A percentile compares a stretch with the other conserved stretches of the same genome.
Conservation (phyloP, 1,140 invertebrate genomes). For the Trachymyrmex cornetzi region DNA sequence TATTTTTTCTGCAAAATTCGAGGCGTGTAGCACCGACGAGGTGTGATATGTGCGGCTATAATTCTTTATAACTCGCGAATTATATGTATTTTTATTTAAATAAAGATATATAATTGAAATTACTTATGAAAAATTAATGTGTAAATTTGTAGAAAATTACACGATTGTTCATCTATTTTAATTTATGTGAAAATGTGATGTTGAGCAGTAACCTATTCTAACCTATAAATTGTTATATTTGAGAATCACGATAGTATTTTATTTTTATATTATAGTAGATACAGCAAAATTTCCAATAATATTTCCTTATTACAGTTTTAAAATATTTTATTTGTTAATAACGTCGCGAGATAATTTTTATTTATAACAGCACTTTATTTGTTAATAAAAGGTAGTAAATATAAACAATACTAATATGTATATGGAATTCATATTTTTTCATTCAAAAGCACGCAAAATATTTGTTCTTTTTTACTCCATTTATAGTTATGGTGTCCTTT, state of each 20-base stretch:
- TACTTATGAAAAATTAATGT: neutral
- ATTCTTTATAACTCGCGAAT: neutral
- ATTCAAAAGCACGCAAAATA: neutral
- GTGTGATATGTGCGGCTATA: neutral
- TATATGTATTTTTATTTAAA: neutral
- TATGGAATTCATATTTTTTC: neutral
- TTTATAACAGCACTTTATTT: neutral
- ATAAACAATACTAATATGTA: neutral
- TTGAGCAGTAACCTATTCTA: neutral
- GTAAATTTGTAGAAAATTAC: neutral
- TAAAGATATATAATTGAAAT: neutral
- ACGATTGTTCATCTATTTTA: neutral
- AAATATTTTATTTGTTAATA: neutral
- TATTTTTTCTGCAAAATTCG: conserved; percentile 70
- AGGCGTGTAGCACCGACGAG: neutral
- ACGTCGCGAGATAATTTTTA: neutral
- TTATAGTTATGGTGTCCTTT: neutral
- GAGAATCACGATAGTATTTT: neutral
- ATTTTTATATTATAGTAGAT: neutral
- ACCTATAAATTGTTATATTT: conserved; percentile 24
- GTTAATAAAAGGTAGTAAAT: neutral
- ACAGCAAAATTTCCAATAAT: neutral
- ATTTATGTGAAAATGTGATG: neutral
- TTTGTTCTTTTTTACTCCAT: neutral
- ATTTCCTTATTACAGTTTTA: neutral